A percentile compares a stretch with the other conserved stretches of the same genome.
Conservation (phyloP, 1,140 invertebrate species). For the Hyles vespertilio region DNA sequence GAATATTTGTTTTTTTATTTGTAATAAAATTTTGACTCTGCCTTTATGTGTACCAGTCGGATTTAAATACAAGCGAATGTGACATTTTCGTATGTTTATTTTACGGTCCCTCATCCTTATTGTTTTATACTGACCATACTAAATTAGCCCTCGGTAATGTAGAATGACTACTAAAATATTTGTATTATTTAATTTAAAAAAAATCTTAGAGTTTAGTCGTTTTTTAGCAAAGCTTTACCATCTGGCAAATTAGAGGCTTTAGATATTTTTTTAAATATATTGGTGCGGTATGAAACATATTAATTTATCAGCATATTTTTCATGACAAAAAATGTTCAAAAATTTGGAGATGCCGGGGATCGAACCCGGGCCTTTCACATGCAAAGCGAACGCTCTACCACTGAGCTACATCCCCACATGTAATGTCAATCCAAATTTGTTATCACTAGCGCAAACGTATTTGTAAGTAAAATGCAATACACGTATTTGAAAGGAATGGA, state of each 20-base stretch:
- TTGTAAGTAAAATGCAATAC: too few species aligned
- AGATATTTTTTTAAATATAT: too few species aligned
- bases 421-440: too few species aligned
- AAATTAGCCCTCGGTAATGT: too few species aligned
- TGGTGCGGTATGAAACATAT: too few species aligned
- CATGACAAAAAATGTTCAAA: constrained; percentile 10
- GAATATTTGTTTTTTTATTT: constrained; percentile 6
- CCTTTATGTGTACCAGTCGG: constrained; percentile 16
- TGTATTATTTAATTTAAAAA: too few species aligned
- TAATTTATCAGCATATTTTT: not conserved
- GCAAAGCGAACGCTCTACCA: constrained; percentile 95
- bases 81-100: constrained; percentile 10
- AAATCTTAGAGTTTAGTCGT: too few species aligned
- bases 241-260: too few species aligned
- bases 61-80: constrained; percentile 19
- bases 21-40: constrained; percentile 9
- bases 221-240: too few species aligned
- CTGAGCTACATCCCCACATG: constrained; percentile 75
- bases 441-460: too few species aligned
- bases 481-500: too few species aligned
- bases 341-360: constrained; percentile 84
- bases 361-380: constrained; percentile 93
- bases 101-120: not conserved
- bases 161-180: too few species aligned
- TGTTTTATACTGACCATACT: not conserved